These are phyloP conservation scores for Bovichtus diacanthus DNA, from an alignment of 2,797 vertebrate genomes.

Conservation along the genomic window DNA sequence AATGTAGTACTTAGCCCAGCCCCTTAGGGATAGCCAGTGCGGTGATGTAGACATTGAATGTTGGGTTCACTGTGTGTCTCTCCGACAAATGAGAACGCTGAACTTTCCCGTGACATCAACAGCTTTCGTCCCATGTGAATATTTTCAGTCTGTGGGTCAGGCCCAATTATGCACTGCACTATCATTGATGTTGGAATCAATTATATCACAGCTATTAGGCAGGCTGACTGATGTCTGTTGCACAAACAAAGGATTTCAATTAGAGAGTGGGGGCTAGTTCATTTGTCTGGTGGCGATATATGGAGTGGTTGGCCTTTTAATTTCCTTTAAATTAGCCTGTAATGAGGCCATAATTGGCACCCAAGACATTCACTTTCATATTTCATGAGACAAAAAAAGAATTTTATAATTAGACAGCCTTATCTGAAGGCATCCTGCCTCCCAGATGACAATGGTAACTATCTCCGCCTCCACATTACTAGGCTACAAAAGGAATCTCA, in stretches of 20 bases:
- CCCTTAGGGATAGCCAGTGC: constrained; percentile 50
- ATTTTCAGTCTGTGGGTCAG: constrained; percentile 74
- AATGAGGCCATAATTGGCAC: constrained; percentile 83
- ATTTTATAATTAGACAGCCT: constrained; percentile 80
- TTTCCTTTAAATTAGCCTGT: constrained; percentile 83
- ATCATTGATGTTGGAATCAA: constrained; percentile 82
- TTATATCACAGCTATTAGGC: constrained; percentile 83
- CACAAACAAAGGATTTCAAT: constrained; percentile 85
- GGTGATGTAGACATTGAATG: constrained; percentile 58
- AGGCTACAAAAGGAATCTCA: constrained; percentile 63
- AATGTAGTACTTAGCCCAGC: constrained; percentile 70
- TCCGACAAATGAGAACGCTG: constrained; percentile 77
- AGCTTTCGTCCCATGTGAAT: constrained; percentile 74
- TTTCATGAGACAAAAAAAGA: constrained; percentile 78
- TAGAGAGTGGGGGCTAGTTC: constrained; percentile 76
- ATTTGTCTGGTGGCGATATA: constrained; percentile 80
- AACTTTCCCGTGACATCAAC: constrained; percentile 75
- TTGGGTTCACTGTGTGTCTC: constrained; percentile 54
- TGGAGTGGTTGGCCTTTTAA: constrained; percentile 82
- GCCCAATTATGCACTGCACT: constrained; percentile 77
- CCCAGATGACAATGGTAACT: constrained; percentile 78
- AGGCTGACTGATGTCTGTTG: constrained; percentile 82
- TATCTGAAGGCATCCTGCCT: constrained; percentile 80
- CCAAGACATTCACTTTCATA: constrained; percentile 79
- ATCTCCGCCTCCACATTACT: constrained; percentile 63